These are phyloP conservation scores for Ctenopoma kingsleyae DNA, from an alignment of 2,797 vertebrate genomes.

Conservation along the genomic window DNA sequence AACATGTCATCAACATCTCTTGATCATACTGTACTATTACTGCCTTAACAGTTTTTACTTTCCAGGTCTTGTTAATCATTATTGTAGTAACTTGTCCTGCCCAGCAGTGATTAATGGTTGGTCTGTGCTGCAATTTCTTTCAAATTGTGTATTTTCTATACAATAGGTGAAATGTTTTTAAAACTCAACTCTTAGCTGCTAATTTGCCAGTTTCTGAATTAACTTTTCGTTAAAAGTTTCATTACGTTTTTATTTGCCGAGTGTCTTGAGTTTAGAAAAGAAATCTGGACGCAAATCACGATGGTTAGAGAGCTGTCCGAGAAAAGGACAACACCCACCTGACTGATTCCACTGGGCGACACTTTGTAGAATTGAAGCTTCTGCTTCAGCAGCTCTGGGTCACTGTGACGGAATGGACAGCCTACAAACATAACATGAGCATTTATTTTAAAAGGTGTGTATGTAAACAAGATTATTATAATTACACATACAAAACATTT, in stretches of 20 bases:
- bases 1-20: neutral
- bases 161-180: neutral
- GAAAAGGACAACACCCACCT: slow-evolving; percentile 76
- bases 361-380: slow-evolving; percentile 94
- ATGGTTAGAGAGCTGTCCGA: neutral
- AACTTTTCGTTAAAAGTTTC: too few relatives aligned
- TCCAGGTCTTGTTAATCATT: neutral
- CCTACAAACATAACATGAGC: slow-evolving; percentile 79
- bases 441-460: neutral
- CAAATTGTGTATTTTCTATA: neutral
- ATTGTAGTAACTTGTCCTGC: neutral
- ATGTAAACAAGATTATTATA: neutral
- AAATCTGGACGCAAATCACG: neutral
- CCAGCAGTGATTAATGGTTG: neutral
- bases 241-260: too few relatives aligned
- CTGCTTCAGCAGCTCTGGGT: slow-evolving; percentile 94
- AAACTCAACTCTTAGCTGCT: neutral
- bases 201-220: neutral
- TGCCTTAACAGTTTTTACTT: neutral
- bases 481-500: neutral
- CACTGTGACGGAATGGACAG: slow-evolving; percentile 97
- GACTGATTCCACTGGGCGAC: slow-evolving; percentile 86
- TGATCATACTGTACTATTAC: neutral
- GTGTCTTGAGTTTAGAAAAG: neutral
- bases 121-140: neutral